These are phyloP conservation scores for Grus americana DNA, from an alignment of 2,113 vertebrate species.

Conservation along the genomic window DNA sequence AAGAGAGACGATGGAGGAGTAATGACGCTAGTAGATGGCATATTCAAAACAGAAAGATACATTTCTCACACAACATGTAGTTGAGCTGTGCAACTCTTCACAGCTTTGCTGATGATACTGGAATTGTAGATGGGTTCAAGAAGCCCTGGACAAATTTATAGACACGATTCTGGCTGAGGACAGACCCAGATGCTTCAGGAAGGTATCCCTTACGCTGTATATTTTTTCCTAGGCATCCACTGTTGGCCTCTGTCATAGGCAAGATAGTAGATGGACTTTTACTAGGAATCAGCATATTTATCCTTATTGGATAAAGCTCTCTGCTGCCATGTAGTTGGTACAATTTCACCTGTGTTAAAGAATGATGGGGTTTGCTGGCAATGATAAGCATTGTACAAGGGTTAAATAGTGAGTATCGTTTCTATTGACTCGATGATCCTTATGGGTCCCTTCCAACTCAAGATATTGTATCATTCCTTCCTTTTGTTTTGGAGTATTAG, in stretches of 20 bases:
- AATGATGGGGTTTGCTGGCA: neutral
- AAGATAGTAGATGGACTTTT: neutral
- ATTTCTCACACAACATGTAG: neutral
- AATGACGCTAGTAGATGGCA: neutral
- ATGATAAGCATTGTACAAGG: neutral
- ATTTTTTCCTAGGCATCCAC: neutral
- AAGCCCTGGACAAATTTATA: neutral
- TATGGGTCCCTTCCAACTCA: too few species aligned
- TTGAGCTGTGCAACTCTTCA: neutral
- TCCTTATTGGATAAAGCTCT: neutral
- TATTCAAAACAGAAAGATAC: neutral
- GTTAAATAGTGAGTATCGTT: neutral
- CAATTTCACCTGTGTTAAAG: neutral
- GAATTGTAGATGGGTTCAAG: neutral
- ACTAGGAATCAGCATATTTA: neutral
- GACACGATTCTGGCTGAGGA: neutral
- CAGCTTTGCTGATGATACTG: neutral
- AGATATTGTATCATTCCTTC: too few species aligned
- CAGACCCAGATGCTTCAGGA: neutral
- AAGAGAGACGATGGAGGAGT: accelerated
- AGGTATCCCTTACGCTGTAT: neutral
- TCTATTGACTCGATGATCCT: neutral
- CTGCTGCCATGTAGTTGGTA: neutral
- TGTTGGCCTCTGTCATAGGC: neutral
- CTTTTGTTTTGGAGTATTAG: neutral